Conservation (phyloP, 2,797 vertebrate species). For the Pristis pectinata region DNA sequence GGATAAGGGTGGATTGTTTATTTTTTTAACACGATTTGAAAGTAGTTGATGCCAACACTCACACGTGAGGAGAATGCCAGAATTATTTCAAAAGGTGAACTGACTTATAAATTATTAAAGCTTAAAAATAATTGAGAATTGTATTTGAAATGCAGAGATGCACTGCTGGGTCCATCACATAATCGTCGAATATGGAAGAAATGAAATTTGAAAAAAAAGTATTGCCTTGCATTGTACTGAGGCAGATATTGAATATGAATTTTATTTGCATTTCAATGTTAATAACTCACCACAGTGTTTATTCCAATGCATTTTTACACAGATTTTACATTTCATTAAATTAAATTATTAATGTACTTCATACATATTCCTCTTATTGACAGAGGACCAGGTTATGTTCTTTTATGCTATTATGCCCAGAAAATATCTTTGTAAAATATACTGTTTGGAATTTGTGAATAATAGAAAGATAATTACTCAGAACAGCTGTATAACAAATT, state of each 20-base stretch:
- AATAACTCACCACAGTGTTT: slow-evolving; percentile 34
- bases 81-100: slow-evolving; percentile 33
- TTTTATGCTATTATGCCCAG: slow-evolving; percentile 6
- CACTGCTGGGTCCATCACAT: slow-evolving; percentile 30
- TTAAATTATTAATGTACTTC: slow-evolving; percentile 36
- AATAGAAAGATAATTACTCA: slow-evolving; percentile 30
- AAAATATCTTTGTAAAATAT: neutral
- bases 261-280: slow-evolving; percentile 38
- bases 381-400: slow-evolving; percentile 11
- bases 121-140: slow-evolving; percentile 37
- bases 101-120: slow-evolving; percentile 38
- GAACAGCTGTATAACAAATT: slow-evolving; percentile 17
- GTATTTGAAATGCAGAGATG: slow-evolving; percentile 35
- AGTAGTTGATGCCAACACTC: slow-evolving; percentile 27
- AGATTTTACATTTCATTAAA: slow-evolving; percentile 36
- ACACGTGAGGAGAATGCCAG: slow-evolving; percentile 36
- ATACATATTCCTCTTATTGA: slow-evolving; percentile 37
- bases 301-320: slow-evolving; percentile 36
- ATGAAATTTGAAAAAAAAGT: slow-evolving; percentile 29
- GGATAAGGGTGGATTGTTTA: neutral
- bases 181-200: slow-evolving; percentile 24
- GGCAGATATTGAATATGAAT: slow-evolving; percentile 36
- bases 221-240: slow-evolving; percentile 10
- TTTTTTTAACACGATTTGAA: slow-evolving; percentile 32
- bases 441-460: slow-evolving; percentile 9